Percentiles rank a stretch among this genome's conserved stretches.
These are phyloP conservation scores for Syrista parreyssii DNA, from an alignment of 2,888 invertebrate genomes.

Conservation along the genomic window DNA sequence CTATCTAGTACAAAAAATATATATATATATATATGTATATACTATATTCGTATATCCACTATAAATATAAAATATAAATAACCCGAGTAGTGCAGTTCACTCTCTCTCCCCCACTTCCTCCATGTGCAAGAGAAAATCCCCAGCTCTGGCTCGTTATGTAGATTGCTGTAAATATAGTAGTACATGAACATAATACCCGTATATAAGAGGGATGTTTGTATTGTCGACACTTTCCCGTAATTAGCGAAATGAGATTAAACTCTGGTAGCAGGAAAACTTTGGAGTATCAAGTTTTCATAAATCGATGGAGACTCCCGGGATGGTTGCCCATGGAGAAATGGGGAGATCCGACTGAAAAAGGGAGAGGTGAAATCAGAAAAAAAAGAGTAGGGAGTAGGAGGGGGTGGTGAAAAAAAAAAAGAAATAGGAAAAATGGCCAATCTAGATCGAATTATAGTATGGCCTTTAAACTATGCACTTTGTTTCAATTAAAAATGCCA, in stretches of 20 bases:
- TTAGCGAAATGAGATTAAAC: conserved; percentile 9
- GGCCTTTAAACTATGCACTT: not conserved
- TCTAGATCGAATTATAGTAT: not conserved
- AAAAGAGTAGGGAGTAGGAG: no score
- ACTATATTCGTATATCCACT: no score
- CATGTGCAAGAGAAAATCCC: no score
- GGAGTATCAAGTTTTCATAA: conserved; percentile 7
- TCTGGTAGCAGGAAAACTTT: not conserved
- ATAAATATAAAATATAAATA: no score
- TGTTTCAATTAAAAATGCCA: not conserved
- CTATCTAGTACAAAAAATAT: no score
- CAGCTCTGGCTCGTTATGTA: no score
- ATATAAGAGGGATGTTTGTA: not conserved
- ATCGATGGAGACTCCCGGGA: not conserved
- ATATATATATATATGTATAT: no score
- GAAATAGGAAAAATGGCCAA: not conserved
- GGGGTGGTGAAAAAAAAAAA: not conserved
- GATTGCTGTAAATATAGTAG: no score
- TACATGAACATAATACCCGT: not conserved
- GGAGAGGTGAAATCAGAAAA: no score
- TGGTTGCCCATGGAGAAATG: not conserved
- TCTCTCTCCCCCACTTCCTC: no score
- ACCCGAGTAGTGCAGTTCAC: no score
- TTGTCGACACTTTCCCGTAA: conserved; percentile 11
- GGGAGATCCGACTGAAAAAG: not conserved